Evolutionary conservation across 2,797 vertebrate species (phyloP).

Genomic region (Vipera latastei): DNA sequence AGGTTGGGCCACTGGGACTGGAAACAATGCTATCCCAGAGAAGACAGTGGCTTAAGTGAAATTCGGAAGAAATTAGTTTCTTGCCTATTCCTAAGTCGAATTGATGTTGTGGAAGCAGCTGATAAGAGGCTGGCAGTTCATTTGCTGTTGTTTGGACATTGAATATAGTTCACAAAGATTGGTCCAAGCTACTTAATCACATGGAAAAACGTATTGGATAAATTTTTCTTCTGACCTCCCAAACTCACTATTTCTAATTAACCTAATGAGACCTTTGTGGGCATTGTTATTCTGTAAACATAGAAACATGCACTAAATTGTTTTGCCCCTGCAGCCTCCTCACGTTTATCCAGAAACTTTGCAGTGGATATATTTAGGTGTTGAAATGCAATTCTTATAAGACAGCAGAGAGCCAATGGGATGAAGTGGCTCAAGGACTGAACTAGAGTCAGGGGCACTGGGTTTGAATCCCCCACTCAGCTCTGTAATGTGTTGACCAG

Average conservation of each 20-base stretch:
- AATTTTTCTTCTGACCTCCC: not conserved
- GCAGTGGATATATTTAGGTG: not conserved
- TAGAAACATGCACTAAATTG: not conserved
- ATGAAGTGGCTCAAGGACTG: not conserved
- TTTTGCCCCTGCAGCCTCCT: not conserved
- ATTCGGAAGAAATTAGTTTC: constrained; percentile 53
- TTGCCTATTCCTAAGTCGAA: constrained; percentile 61
- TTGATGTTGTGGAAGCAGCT: constrained; percentile 59
- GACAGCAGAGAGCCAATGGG: not conserved
- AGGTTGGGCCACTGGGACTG: constrained; percentile 7
- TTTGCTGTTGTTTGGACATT: constrained; percentile 38
- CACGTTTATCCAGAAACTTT: not conserved
- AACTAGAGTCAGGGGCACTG: not conserved
- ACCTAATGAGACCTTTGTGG: not conserved
- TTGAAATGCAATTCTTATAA: not conserved
- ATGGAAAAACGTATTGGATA: accelerated
- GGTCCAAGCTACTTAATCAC: not conserved
- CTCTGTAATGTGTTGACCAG: not conserved
- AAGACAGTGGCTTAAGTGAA: constrained; percentile 54
- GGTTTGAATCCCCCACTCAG: not conserved
- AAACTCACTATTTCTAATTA: not conserved
- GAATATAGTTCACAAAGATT: not conserved
- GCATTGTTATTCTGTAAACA: not conserved
- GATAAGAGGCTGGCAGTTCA: constrained; percentile 62
- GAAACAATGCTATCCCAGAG: constrained; percentile 15